These are phyloP conservation scores for Gambusia affinis DNA, from an alignment of 2,113 vertebrate genomes.

Conservation along the genomic window DNA sequence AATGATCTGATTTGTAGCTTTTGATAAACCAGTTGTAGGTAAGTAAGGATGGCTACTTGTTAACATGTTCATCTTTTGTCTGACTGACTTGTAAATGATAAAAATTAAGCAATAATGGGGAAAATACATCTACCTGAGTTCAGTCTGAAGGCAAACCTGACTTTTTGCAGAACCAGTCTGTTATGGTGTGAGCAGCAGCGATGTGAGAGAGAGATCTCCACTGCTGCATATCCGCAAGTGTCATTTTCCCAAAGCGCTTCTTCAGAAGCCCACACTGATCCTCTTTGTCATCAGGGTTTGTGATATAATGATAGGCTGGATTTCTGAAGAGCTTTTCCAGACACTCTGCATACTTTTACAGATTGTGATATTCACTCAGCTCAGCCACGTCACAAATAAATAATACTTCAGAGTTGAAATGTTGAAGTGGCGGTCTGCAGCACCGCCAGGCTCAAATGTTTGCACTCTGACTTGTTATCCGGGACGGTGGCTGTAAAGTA, in stretches of 20 bases:
- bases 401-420: not conserved
- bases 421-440: not conserved
- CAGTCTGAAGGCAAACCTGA: not conserved
- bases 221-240: conserved; percentile 60
- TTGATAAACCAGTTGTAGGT: conserved; percentile 5
- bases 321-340: conserved; percentile 47
- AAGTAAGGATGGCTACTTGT: not conserved
- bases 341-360: conserved; percentile 30
- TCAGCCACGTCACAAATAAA: not conserved
- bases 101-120: conserved; percentile 3
- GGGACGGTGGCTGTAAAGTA: not conserved
- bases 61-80: conserved; percentile 2
- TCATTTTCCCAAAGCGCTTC: conserved; percentile 59
- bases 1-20: not conserved
- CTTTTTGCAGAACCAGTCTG: conserved; percentile 28
- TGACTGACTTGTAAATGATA: conserved; percentile 8
- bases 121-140: conserved; percentile 18
- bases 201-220: conserved; percentile 37
- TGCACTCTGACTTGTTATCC: not conserved
- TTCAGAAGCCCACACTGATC: conserved; percentile 62
- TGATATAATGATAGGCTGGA: conserved; percentile 46
- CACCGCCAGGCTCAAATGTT: not conserved
- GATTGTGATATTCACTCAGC: conserved; percentile 32
- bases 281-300: conserved; percentile 52
- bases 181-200: conserved; percentile 48